Conservation (phyloP, 2,888 invertebrate genomes). For the Drosophila anomalata region DNA sequence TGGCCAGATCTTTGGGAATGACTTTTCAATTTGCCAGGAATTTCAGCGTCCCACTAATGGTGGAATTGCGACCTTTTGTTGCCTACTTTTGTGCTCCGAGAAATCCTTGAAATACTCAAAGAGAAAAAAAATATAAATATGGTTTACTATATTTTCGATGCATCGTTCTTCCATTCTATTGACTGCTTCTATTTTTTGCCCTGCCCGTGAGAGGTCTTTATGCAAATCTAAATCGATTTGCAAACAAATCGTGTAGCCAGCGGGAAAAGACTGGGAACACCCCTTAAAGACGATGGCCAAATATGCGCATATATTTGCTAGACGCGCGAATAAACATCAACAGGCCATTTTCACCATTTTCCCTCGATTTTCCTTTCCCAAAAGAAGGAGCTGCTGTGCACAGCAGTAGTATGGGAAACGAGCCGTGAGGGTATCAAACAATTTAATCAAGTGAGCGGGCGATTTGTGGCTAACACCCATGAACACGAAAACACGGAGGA, state of each 20-base stretch:
- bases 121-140: background rate
- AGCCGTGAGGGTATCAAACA: conserved; percentile 48
- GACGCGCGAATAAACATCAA: conserved; percentile 39
- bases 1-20: conserved; percentile 10
- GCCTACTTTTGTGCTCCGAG: conserved; percentile 12
- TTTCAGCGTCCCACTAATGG: conserved; percentile 7
- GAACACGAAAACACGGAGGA: conserved; percentile 11
- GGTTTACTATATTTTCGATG: conserved; percentile 10
- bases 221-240: conserved; percentile 49
- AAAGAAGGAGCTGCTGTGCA: conserved; percentile 1
- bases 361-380: conserved; percentile 12
- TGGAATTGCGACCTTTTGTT: conserved; percentile 13
- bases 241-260: conserved; percentile 31
- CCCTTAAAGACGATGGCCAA: conserved; percentile 21
- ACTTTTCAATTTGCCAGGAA: conserved; percentile 26
- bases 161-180: conserved; percentile 5
- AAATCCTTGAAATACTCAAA: conserved; percentile 25
- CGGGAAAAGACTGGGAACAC: conserved; percentile 9
- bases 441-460: conserved; percentile 67
- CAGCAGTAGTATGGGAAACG: background rate
- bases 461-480: conserved; percentile 65
- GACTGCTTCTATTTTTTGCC: conserved; percentile 21
- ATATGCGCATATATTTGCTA: conserved; percentile 35
- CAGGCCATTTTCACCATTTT: conserved; percentile 58
- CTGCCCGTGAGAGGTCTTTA: conserved; percentile 28